A percentile compares a stretch with the other conserved stretches of the same genome.
Conservation (phyloP, 2,113 vertebrate genomes). For the Todiramphus chloris region DNA sequence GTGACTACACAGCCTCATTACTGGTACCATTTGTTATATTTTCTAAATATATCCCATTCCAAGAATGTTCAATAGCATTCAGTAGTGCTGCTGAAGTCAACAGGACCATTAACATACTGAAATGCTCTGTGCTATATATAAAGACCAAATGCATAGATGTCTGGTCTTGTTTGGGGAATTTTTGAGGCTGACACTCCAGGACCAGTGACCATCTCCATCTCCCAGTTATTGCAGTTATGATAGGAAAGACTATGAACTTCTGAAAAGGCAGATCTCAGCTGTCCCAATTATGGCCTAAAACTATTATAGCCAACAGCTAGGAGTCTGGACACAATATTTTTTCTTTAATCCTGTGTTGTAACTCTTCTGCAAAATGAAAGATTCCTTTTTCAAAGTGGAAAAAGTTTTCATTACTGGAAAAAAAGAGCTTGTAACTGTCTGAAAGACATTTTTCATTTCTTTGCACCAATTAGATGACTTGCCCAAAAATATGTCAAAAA, state of each 20-base stretch:
- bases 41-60: not conserved
- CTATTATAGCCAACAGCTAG: not conserved
- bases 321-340: not conserved
- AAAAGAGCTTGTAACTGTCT: rapidly evolving
- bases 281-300: not conserved
- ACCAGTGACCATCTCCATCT: not conserved
- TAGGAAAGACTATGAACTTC: not conserved
- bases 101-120: not conserved
- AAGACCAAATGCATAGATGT: not conserved
- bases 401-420: not conserved
- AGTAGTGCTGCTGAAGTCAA: not conserved
- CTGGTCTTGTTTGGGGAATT: not conserved
- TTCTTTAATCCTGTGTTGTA: not conserved
- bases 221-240: not conserved
- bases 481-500: not conserved
- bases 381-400: not conserved
- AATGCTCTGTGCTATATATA: not conserved
- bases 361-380: not conserved
- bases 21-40: not conserved
- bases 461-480: not conserved
- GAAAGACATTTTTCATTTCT: not conserved
- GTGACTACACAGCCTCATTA: not conserved
- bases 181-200: not conserved
- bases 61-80: not conserved
- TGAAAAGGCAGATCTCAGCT: not conserved